Evolutionary conservation across 2,113 vertebrate species (phyloP).

Genomic region (Cariama cristata): DNA sequence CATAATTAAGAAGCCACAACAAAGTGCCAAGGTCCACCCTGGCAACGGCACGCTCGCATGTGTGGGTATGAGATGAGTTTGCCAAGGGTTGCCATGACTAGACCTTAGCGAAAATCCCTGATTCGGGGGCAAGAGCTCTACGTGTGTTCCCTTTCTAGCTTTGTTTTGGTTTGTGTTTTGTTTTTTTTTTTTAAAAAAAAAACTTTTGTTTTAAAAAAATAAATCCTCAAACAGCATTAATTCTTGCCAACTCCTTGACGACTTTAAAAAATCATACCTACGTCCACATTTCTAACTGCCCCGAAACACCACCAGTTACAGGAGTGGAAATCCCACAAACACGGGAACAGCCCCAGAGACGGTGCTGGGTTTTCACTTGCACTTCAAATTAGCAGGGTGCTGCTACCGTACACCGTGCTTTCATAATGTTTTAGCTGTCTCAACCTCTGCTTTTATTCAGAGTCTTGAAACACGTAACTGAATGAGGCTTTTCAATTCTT

Average conservation of each 20-base stretch:
- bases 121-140: too few relatives aligned
- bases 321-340: background rate
- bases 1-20: too few relatives aligned
- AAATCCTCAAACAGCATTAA: background rate
- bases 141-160: accelerated
- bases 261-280: background rate
- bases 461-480: background rate
- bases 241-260: background rate
- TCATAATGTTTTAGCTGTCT: background rate
- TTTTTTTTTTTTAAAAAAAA: too few relatives aligned
- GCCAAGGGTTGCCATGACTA: accelerated
- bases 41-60: background rate
- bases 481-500: background rate
- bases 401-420: accelerated
- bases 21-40: background rate
- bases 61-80: accelerated
- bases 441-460: background rate
- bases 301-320: background rate
- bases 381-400: background rate
- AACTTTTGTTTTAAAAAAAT: background rate
- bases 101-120: accelerated
- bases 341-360: background rate
- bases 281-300: accelerated
- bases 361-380: background rate
- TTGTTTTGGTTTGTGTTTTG: too few relatives aligned